phyloP scores from a whole-genome alignment of 1,140 invertebrate genomes.

The Pissodes strobi region DNA sequence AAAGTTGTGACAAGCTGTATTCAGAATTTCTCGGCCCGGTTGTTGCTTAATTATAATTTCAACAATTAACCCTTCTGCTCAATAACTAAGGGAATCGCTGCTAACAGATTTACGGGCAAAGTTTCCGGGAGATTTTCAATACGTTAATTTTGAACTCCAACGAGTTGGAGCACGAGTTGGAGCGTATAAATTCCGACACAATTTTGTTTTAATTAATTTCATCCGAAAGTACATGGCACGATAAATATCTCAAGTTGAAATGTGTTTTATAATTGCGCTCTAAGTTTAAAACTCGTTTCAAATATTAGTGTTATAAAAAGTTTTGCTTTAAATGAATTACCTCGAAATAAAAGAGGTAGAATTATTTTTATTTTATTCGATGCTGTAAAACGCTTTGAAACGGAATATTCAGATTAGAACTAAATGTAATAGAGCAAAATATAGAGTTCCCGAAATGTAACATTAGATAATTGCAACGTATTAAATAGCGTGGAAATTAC shows the following conservation, averaged over 20 bases:
- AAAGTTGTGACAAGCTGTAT: background rate
- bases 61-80: constrained; percentile 8
- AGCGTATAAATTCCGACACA: constrained; percentile 19
- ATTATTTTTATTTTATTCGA: no score
- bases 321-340: constrained; percentile 3
- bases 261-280: constrained; percentile 17
- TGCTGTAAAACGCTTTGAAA: no score
- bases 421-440: background rate
- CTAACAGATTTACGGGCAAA: constrained; percentile 4
- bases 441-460: background rate
- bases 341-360: background rate
- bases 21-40: background rate
- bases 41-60: constrained; percentile 4
- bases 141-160: constrained; percentile 16
- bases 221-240: background rate
- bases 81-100: constrained; percentile 11
- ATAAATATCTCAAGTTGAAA: constrained; percentile 11
- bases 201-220: constrained; percentile 26
- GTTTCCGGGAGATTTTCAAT: constrained; percentile 10
- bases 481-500: no score
- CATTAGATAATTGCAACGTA: no score
- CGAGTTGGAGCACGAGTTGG: no score
- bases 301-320: constrained; percentile 6
- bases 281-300: constrained; percentile 2
- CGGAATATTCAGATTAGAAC: background rate